phyloP scores from a whole-genome alignment of 2,797 vertebrate genomes.

The Tympanoctomys barrerae region DNA sequence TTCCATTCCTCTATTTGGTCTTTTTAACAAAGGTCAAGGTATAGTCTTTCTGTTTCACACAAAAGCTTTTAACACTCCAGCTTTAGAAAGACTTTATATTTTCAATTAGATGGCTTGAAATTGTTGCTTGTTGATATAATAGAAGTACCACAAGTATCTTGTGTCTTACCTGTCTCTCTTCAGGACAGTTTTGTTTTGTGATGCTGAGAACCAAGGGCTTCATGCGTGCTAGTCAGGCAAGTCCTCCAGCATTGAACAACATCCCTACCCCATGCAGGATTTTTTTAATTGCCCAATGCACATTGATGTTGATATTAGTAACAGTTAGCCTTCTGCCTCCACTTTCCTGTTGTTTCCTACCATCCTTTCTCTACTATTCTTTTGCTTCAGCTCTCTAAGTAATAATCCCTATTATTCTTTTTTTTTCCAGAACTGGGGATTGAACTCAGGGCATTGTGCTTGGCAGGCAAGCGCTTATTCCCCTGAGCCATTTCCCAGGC shows the following conservation, averaged over 20 bases:
- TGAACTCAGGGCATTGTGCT: no score
- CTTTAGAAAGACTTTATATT: slow-evolving; percentile 65
- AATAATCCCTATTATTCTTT: neutral
- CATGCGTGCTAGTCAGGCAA: neutral
- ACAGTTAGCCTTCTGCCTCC: neutral
- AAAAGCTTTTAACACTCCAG: slow-evolving; percentile 47
- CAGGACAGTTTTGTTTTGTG: neutral
- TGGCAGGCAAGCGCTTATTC: no score
- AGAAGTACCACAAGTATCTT: neutral
- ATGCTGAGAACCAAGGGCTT: neutral
- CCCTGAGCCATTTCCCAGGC: no score
- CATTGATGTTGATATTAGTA: slow-evolving; percentile 1
- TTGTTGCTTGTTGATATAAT: slow-evolving; percentile 35
- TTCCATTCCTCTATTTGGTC: slow-evolving; percentile 48
- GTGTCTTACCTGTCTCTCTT: neutral
- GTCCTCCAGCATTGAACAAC: neutral
- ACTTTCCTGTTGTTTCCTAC: neutral
- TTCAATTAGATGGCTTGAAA: slow-evolving; percentile 31
- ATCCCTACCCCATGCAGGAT: neutral
- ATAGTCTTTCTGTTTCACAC: slow-evolving; percentile 62
- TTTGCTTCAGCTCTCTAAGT: neutral
- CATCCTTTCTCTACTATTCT: neutral
- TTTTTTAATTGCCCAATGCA: neutral
- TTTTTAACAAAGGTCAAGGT: slow-evolving; percentile 57
- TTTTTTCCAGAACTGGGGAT: no score